Evolutionary conservation across 2,797 vertebrate genomes (phyloP).

Genomic region (Tragopan temminckii): DNA sequence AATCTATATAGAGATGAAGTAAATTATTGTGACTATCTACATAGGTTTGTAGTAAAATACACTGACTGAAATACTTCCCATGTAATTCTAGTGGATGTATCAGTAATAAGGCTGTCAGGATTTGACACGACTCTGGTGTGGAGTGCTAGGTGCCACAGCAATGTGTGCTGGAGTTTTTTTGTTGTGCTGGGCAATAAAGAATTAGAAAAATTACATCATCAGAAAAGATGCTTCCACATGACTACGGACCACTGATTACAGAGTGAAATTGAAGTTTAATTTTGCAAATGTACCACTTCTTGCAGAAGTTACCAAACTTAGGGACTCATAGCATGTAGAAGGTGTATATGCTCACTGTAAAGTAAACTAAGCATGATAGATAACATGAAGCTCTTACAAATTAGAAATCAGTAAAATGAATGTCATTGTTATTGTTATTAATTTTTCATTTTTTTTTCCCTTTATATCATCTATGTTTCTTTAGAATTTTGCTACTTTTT

Average conservation of each 20-base stretch:
- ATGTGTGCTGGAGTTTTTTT: neutral
- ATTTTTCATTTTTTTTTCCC: neutral
- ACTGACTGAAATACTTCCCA: neutral
- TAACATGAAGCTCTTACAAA: neutral
- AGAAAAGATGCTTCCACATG: neutral
- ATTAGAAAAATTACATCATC: neutral
- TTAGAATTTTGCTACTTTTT: neutral
- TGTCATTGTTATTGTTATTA: neutral
- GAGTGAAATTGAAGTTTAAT: neutral
- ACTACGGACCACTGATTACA: neutral
- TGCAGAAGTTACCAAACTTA: neutral
- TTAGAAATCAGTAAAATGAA: neutral
- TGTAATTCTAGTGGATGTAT: neutral
- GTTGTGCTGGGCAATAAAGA: neutral
- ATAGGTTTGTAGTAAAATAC: neutral
- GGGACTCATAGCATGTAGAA: neutral
- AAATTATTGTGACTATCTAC: neutral
- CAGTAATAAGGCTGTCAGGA: constrained; percentile 11
- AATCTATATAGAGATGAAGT: neutral
- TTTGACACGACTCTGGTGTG: neutral
- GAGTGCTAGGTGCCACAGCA: neutral
- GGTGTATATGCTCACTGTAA: neutral
- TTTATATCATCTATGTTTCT: neutral
- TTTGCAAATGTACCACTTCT: neutral
- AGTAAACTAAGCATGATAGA: neutral